A percentile compares a stretch with the other conserved stretches of the same genome.
These are phyloP conservation scores for Epizoanthus ramosus DNA, from an alignment of 92 coral and sea anemone species.

Conservation along the genomic window DNA sequence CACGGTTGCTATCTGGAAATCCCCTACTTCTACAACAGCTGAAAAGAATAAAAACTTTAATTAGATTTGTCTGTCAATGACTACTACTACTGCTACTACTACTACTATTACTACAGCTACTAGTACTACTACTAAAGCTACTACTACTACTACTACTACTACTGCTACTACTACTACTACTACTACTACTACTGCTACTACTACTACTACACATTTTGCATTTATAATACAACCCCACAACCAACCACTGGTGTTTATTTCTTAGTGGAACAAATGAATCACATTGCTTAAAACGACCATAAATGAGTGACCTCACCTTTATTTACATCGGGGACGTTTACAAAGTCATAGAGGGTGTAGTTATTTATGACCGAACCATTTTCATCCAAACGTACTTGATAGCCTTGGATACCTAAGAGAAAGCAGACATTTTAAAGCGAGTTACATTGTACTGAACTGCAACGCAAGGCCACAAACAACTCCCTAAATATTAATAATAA, in stretches of 20 bases:
- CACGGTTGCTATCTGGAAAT: constrained; percentile 59
- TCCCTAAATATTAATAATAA: too few relatives aligned
- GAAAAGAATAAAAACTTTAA: neutral
- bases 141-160: too few relatives aligned
- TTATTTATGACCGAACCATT: constrained; percentile 86
- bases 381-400: constrained; percentile 67
- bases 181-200: too few relatives aligned
- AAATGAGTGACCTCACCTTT: constrained; percentile 5
- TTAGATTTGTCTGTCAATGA: neutral
- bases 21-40: constrained; percentile 60
- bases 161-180: too few relatives aligned
- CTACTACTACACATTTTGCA: too few relatives aligned
- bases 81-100: too few relatives aligned
- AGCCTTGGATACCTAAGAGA: constrained; percentile 82
- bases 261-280: neutral
- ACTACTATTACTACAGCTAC: too few relatives aligned
- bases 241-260: neutral
- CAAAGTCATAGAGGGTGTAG: constrained; percentile 66
- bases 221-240: neutral
- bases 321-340: neutral
- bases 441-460: neutral
- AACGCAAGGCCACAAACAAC: neutral
- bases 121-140: too few relatives aligned
- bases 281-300: neutral
- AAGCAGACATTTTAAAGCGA: neutral